Evolutionary conservation across 2,797 vertebrate species (phyloP).

Genomic region (Bovichtus variegatus): DNA sequence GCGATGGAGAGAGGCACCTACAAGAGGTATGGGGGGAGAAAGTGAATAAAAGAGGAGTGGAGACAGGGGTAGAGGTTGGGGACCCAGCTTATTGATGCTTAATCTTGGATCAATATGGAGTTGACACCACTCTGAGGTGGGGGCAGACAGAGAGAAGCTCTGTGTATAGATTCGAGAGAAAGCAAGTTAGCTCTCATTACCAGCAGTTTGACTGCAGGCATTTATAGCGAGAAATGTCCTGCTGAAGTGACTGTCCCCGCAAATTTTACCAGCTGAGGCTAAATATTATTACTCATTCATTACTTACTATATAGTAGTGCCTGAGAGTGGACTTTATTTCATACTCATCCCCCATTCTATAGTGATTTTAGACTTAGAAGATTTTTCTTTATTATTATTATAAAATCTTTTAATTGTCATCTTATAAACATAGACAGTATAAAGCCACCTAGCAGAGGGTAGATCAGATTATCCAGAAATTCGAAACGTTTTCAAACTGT

Average conservation of each 20-base stretch:
- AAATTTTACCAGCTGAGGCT: background rate
- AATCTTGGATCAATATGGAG: constrained; percentile 10
- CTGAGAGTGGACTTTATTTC: no score
- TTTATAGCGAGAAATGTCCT: constrained; percentile 5
- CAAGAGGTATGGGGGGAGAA: constrained; percentile 53
- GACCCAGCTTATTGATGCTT: constrained; percentile 47
- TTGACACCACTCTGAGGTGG: background rate
- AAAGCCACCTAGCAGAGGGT: no score
- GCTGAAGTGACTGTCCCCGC: background rate
- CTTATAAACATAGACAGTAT: no score
- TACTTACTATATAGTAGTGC: no score
- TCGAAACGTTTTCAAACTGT: no score
- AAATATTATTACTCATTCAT: background rate
- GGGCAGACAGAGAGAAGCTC: background rate
- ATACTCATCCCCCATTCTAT: no score
- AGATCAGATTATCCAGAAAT: no score
- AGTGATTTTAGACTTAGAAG: no score
- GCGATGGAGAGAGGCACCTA: constrained; percentile 55
- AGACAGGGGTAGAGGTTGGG: constrained; percentile 17
- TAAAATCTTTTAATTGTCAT: no score
- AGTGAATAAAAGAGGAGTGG: constrained; percentile 29
- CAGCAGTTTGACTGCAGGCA: constrained; percentile 2
- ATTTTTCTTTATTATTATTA: no score
- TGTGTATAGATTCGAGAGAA: background rate
- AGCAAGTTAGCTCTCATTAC: background rate